A percentile compares a stretch with the other conserved stretches of the same genome.
These are phyloP conservation scores for Parauchenoglanis punctatus DNA, from an alignment of 2,797 vertebrate species.

Conservation along the genomic window DNA sequence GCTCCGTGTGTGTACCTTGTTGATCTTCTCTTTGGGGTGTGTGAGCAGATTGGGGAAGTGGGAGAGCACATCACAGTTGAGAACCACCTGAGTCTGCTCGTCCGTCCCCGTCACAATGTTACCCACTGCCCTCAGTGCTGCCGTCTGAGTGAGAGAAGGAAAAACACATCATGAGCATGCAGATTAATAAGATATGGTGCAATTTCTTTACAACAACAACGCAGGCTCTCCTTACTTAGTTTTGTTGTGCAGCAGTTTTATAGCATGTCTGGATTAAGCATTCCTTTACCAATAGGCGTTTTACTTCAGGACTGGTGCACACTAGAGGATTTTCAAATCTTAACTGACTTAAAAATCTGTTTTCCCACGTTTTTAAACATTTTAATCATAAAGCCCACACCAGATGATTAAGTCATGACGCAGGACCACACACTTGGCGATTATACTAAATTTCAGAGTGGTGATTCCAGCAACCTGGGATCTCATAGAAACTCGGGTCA, in stretches of 20 bases:
- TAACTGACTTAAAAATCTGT: no score
- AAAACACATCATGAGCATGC: not conserved
- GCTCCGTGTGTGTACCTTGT: conserved; percentile 82
- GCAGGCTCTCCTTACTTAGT: not conserved
- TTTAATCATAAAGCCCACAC: no score
- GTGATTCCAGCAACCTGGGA: no score
- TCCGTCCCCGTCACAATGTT: conserved; percentile 99
- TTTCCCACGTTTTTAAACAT: no score
- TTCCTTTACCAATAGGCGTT: not conserved
- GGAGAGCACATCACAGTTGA: conserved; percentile 96
- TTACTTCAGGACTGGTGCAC: not conserved
- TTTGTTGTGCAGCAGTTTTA: not conserved
- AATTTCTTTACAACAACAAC: not conserved
- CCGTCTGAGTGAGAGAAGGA: conserved; percentile 77
- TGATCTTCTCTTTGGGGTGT: conserved; percentile 99
- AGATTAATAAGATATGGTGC: not conserved
- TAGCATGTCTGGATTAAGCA: not conserved
- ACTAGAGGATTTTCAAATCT: no score
- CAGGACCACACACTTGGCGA: no score
- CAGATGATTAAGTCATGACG: no score
- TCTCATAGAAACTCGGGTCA: no score
- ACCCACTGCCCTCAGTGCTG: conserved; percentile 95
- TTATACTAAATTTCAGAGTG: no score
- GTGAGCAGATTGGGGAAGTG: conserved; percentile 96
- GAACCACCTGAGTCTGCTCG: conserved; percentile 98